Conservation (phyloP, 2,797 vertebrate genomes). For the Notoglanidium macrostoma region DNA sequence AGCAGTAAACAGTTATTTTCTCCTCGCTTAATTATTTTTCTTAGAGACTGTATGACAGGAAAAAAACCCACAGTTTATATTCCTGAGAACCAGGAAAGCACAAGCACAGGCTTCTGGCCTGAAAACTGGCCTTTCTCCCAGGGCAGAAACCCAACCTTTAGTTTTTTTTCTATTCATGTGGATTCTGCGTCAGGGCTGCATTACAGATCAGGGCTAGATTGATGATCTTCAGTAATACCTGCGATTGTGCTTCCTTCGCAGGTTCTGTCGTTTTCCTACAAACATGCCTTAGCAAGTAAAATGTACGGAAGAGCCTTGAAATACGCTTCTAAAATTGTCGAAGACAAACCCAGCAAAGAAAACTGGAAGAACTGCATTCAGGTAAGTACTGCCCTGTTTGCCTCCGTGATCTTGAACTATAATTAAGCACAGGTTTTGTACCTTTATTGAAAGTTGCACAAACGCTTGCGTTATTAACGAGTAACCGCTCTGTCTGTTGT, state of each 20-base stretch:
- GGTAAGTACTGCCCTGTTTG: slow-evolving; percentile 67
- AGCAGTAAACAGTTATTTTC: neutral
- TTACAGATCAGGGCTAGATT: neutral
- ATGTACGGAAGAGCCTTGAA: slow-evolving; percentile 95
- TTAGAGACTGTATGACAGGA: neutral
- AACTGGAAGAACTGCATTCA: slow-evolving; percentile 97
- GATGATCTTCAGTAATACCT: neutral
- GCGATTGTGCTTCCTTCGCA: slow-evolving; percentile 56
- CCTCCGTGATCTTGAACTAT: neutral
- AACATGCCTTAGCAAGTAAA: slow-evolving; percentile 92
- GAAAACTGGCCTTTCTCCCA: neutral
- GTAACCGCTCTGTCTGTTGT: neutral
- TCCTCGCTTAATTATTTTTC: neutral
- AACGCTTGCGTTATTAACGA: neutral
- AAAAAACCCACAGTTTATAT: neutral
- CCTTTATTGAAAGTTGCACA: neutral
- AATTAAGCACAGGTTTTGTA: neutral
- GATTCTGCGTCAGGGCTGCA: neutral
- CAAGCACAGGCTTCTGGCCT: neutral
- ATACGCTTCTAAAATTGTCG: slow-evolving; percentile 90
- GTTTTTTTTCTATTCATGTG: neutral
- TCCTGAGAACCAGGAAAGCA: neutral
- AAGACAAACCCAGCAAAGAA: slow-evolving; percentile 97
- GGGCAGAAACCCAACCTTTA: neutral
- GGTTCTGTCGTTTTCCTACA: slow-evolving; percentile 96